A percentile compares a stretch with the other conserved stretches of the same genome.
Evolutionary conservation across 2,888 invertebrate species (phyloP).

Genomic region (Drosophila lacicola): DNA sequence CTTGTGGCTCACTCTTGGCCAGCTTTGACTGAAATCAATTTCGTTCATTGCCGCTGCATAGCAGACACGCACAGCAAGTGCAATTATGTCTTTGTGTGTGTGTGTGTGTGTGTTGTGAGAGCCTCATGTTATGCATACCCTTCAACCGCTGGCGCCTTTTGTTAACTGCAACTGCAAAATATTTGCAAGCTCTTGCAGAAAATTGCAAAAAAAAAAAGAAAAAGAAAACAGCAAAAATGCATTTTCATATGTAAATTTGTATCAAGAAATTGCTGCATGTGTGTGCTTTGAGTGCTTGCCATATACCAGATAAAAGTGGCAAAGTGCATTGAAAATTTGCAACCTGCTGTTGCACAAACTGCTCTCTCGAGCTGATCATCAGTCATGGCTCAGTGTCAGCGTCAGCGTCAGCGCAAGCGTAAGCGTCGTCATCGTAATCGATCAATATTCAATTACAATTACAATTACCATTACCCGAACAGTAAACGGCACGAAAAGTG

Average conservation of each 20-base stretch:
- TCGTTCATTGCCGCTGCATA: conserved; percentile 46
- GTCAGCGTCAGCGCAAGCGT: not conserved
- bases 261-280: conserved; percentile 14
- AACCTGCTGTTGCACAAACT: conserved; percentile 26
- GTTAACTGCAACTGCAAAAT: conserved; percentile 53
- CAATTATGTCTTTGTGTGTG: conserved; percentile 23
- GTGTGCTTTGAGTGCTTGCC: conserved; percentile 40
- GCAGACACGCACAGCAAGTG: conserved; percentile 22
- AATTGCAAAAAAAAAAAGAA: conserved; percentile 35
- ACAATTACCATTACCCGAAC: conserved; percentile 55
- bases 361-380: conserved; percentile 42
- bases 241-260: conserved; percentile 65
- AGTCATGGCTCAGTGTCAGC: conserved; percentile 63
- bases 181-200: conserved; percentile 57
- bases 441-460: conserved; percentile 71
- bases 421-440: conserved; percentile 46
- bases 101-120: not conserved
- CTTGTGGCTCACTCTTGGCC: conserved; percentile 16
- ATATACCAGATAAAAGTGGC: conserved; percentile 26
- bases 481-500: conserved; percentile 36
- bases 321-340: conserved; percentile 50
- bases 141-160: conserved; percentile 31
- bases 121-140: conserved; percentile 3
- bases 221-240: conserved; percentile 17
- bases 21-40: conserved; percentile 60